These are phyloP conservation scores for Drosophila ercepeae DNA, from an alignment of 1,140 invertebrate genomes.

Conservation along the genomic window DNA sequence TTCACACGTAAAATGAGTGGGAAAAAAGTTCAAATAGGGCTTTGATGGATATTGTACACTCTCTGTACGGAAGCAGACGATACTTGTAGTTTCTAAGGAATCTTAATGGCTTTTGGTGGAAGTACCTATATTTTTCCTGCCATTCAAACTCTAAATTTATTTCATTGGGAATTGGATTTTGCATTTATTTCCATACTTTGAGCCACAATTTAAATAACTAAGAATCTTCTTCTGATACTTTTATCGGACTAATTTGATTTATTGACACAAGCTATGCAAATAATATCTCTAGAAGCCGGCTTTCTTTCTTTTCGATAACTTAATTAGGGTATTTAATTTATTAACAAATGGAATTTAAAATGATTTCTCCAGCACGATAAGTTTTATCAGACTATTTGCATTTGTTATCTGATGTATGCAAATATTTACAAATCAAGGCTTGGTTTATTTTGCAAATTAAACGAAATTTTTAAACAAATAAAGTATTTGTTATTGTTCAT, in stretches of 20 bases:
- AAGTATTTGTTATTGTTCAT: neutral
- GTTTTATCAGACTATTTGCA: neutral
- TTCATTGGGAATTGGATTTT: neutral
- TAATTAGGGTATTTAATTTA: neutral
- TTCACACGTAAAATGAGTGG: slow-evolving; percentile 20
- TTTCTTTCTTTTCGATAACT: neutral
- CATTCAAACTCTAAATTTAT: neutral
- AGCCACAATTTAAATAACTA: neutral
- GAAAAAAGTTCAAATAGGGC: neutral
- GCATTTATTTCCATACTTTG: slow-evolving; percentile 1
- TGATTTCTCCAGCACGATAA: slow-evolving; percentile 7
- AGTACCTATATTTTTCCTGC: no score
- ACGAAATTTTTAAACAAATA: neutral
- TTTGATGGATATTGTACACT: slow-evolving; percentile 19
- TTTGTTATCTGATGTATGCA: slow-evolving; percentile 3
- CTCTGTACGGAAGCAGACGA: slow-evolving; percentile 4
- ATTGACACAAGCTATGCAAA: slow-evolving; percentile 14
- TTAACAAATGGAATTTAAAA: slow-evolving; percentile 16
- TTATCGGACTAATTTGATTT: slow-evolving; percentile 5
- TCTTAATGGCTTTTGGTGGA: no score
- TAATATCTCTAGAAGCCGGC: slow-evolving; percentile 6
- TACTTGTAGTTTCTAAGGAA: no score
- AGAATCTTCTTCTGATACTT: slow-evolving; percentile 6
- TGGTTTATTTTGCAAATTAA: neutral
- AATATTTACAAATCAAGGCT: neutral